phyloP scores from a whole-genome alignment of 2,888 invertebrate species.

The Caenorhabditis virilis region DNA sequence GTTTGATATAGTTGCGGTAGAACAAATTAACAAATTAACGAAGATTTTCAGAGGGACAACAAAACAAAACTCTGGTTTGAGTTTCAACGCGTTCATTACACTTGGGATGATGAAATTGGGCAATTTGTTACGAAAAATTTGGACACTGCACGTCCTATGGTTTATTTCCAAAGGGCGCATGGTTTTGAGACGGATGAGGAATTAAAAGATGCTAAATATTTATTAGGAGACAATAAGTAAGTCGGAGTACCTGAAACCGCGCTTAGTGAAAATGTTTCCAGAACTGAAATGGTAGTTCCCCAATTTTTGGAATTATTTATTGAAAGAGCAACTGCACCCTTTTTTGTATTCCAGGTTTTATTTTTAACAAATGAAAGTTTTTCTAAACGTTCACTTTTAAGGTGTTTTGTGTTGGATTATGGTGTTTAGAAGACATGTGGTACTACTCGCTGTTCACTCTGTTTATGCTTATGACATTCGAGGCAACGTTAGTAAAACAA shows the following conservation, averaged over 20 bases:
- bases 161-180: constrained; percentile 75
- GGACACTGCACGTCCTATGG: constrained; percentile 82
- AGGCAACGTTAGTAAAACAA: constrained; percentile 96
- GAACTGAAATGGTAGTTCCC: constrained; percentile 84
- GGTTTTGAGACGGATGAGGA: constrained; percentile 85
- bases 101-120: constrained; percentile 81
- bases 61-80: constrained; percentile 80
- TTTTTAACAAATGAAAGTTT: constrained; percentile 1
- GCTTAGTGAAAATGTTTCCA: constrained; percentile 63
- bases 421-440: constrained; percentile 89
- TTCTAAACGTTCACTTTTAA: constrained; percentile 11
- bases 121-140: constrained; percentile 83
- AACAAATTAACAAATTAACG: too few relatives aligned
- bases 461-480: constrained; percentile 75
- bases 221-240: constrained; percentile 89
- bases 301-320: constrained; percentile 94
- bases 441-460: constrained; percentile 68
- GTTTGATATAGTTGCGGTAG: too few relatives aligned
- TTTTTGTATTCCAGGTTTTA: constrained; percentile 91
- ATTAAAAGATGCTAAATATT: constrained; percentile 78
- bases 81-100: constrained; percentile 94
- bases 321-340: constrained; percentile 97
- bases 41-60: constrained; percentile 51
- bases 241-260: constrained; percentile 40
- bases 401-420: constrained; percentile 94